Base-by-base conservation (phyloP, 2,797 vertebrate genomes). In the Ctenopoma multispine region DNA sequence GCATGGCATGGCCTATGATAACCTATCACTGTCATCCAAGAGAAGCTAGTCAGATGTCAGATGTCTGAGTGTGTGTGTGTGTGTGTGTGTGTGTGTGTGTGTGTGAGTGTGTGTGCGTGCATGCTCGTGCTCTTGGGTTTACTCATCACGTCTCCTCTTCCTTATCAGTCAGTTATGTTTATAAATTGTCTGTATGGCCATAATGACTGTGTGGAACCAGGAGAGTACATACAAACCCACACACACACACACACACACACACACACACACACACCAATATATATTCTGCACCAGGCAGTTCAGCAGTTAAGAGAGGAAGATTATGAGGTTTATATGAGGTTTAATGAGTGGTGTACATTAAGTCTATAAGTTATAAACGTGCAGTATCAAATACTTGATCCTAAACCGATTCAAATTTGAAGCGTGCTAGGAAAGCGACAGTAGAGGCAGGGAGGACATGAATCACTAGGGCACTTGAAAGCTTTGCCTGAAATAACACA, bases 91-190 rank as follows among this genome's bases (percentile, higher is more conserved):
- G 54, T 41, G 61, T 54, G 74, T 40, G 34, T 31, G 1, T 31
- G 57, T 70, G 50, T 40, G 34, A 24, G n/a, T 31, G 44, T 54
- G 57, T 66, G 50, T 56, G 49, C 49, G 53, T 38, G 54, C 41
- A 48, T 48, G 74, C 29, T 57, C 27, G 41, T 44, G 38, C 50
- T 47, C 59, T 43, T 41, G 60, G 60, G 69, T 60, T 65, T 75
- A 88, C 38, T 85, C 77, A 73, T 87, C 87, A 86, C 68, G 82
- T 90, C 85, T 75, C 70, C 77, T 79, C 61, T 73, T 72, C 83
- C 85, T 92, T 92, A 91, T 92, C 89, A 84, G 78, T 53, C 80
- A 81, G 65, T 84, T 82, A 82, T 88, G 91, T 90, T 91, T 89
- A 88, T 87, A 82, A 89, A 72, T 81, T 75, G 84, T 87, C 84